Evolutionary conservation across 1,140 invertebrate genomes (phyloP).

Genomic region (Pseudomyrmex pallidus): DNA sequence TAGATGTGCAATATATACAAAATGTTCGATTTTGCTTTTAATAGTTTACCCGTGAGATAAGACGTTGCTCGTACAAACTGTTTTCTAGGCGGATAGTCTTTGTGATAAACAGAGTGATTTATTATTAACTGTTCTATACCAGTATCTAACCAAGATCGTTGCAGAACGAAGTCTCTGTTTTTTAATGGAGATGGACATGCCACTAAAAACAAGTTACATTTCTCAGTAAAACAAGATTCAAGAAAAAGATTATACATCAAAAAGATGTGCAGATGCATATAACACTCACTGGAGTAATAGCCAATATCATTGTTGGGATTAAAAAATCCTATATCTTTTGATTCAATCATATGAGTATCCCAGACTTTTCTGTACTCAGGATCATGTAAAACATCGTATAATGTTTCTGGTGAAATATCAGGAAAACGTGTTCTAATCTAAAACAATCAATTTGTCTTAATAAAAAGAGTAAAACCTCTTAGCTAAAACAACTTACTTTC

Average conservation of each 20-base stretch:
- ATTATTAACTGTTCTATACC: slow-evolving; percentile 93
- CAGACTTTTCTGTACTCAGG: slow-evolving; percentile 94
- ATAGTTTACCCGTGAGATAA: slow-evolving; percentile 85
- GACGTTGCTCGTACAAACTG: slow-evolving; percentile 90
- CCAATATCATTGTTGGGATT: slow-evolving; percentile 97
- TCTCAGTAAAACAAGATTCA: background rate
- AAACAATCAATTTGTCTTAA: background rate
- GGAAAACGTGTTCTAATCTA: slow-evolving; percentile 90
- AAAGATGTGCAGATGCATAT: slow-evolving; percentile 4
- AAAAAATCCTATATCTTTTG: slow-evolving; percentile 94
- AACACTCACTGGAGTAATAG: slow-evolving; percentile 94
- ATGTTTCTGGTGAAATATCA: slow-evolving; percentile 89
- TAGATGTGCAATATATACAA: background rate
- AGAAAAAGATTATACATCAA: background rate
- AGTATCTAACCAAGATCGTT: slow-evolving; percentile 95
- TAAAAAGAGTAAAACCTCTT: background rate
- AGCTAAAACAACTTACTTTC: slow-evolving; percentile 84
- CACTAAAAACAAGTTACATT: slow-evolving; percentile 86
- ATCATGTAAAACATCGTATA: slow-evolving; percentile 96
- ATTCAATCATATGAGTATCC: slow-evolving; percentile 95
- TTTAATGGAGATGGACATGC: slow-evolving; percentile 94
- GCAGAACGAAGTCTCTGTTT: slow-evolving; percentile 95
- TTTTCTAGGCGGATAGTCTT: slow-evolving; percentile 92
- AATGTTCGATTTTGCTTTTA: slow-evolving; percentile 5
- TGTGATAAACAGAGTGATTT: slow-evolving; percentile 96